These are phyloP conservation scores for Stenotaenia linearis DNA, from an alignment of 2,888 invertebrate species.

Conservation along the genomic window DNA sequence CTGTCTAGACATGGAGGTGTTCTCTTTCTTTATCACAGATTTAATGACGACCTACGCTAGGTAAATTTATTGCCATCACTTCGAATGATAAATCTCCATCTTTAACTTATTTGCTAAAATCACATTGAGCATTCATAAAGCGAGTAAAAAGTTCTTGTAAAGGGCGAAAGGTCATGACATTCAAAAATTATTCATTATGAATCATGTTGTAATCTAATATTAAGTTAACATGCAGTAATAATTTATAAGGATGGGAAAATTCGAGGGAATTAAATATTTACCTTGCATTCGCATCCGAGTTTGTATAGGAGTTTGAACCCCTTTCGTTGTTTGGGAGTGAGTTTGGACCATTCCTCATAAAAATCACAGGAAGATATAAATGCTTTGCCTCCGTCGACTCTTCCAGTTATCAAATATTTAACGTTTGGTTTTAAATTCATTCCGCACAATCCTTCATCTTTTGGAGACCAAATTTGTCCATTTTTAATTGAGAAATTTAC, in stretches of 20 bases:
- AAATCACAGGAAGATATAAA: conserved; percentile 62
- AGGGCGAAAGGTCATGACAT: background rate
- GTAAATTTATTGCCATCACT: too few relatives aligned
- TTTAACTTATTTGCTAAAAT: too few relatives aligned
- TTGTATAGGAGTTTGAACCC: conserved; percentile 69
- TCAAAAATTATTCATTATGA: background rate
- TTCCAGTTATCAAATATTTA: conserved; percentile 56
- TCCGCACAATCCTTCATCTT: conserved; percentile 60
- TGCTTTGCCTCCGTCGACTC: conserved; percentile 49
- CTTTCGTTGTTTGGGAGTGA: conserved; percentile 68
- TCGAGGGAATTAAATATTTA: conserved; percentile 42
- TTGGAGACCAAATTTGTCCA: conserved; percentile 60
- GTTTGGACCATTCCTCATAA: conserved; percentile 61
- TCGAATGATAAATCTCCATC: too few relatives aligned
- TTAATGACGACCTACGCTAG: too few relatives aligned
- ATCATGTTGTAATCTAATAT: background rate
- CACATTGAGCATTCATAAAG: too few relatives aligned
- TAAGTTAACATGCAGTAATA: too few relatives aligned
- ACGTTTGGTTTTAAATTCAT: conserved; percentile 56
- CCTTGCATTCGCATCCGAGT: conserved; percentile 66
- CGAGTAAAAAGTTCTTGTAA: background rate
- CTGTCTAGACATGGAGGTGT: too few relatives aligned
- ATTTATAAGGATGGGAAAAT: too few relatives aligned
- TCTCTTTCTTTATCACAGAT: too few relatives aligned
- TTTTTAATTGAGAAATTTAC: conserved; percentile 61